Base-by-base conservation (phyloP, 2,797 vertebrate species). In the Pangasius larnaudii region DNA sequence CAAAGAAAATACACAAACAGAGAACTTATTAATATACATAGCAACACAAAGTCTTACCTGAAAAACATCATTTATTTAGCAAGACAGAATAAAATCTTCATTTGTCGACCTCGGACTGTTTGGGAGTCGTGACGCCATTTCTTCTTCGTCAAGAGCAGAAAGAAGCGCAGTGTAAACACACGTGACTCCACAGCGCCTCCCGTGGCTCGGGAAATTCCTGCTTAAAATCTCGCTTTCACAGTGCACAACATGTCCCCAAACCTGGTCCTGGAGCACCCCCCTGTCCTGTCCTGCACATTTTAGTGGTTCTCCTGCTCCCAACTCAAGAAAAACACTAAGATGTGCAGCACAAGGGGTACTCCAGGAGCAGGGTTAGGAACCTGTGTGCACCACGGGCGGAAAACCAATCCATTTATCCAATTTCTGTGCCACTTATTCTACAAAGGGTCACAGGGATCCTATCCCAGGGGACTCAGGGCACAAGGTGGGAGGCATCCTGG, bases 21-120 rank as follows among this genome's bases (percentile, higher is more conserved):
- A 39, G 0, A 67, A 14, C 46, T 2, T 14, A 16, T 71, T 27
- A 10, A 11, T 56, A 9, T 58, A 59, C 8, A 42, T 13, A 49
- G 67, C 27, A 5, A 22, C 3, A 10, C 24, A 19, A 27, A 27
- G n/a, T 46, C 90, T 86, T 92, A 95, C 94, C 93, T 93, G 79
- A 81, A 74, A 65, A 65, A 74, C 93, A 94, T 91, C 83, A n/a
- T 92, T 93, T 92, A 93, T 92, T 91, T 16, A 71, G 79, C 36
- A 49, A 71, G 19, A 61, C 53, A 78, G 63, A 81, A 83, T 16
- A 85, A 87, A 88, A 74, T 46, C 84, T 30, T 63, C 77, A 89
- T 53, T 74, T 86, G 80, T 89, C 85, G 84, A 89, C 80, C 80
- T 87, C 86, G 49, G 72, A 61, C 8, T 88, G 80, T 91, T 90